Evolutionary conservation across 1,140 invertebrate species (phyloP).

Genomic region (Helicoverpa armigera): DNA sequence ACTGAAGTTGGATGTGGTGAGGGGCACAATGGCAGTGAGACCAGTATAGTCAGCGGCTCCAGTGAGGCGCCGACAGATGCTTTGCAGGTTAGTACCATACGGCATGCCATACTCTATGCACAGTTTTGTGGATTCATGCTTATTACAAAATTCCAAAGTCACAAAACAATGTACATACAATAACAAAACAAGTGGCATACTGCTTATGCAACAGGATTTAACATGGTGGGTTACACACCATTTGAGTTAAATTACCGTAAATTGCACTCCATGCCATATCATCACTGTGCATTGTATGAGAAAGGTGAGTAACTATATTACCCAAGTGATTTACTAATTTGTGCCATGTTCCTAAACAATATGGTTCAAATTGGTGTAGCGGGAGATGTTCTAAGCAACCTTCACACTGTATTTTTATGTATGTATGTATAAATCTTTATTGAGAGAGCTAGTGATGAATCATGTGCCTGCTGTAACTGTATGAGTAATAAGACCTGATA

Average conservation of each 20-base stretch:
- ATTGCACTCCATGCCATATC: conserved; percentile 11
- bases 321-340: neutral
- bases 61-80: conserved; percentile 57
- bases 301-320: conserved; percentile 6
- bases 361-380: conserved; percentile 27
- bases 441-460: conserved; percentile 26
- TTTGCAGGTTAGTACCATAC: conserved; percentile 60
- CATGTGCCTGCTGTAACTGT: conserved; percentile 1
- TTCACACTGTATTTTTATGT: conserved; percentile 29
- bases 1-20: conserved; percentile 62
- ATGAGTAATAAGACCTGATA: conserved; percentile 14
- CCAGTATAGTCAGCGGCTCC: conserved; percentile 67
- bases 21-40: conserved; percentile 70
- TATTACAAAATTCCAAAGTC: neutral
- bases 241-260: conserved; percentile 17
- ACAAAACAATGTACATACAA: neutral
- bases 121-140: neutral
- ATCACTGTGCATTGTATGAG: conserved; percentile 5
- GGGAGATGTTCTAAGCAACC: conserved; percentile 19
- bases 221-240: neutral
- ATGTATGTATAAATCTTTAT: neutral
- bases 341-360: neutral
- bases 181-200: neutral
- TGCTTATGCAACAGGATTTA: neutral
- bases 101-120: neutral